Evolutionary conservation across 2,113 vertebrate genomes (phyloP).

Genomic region (Hylia prasina): DNA sequence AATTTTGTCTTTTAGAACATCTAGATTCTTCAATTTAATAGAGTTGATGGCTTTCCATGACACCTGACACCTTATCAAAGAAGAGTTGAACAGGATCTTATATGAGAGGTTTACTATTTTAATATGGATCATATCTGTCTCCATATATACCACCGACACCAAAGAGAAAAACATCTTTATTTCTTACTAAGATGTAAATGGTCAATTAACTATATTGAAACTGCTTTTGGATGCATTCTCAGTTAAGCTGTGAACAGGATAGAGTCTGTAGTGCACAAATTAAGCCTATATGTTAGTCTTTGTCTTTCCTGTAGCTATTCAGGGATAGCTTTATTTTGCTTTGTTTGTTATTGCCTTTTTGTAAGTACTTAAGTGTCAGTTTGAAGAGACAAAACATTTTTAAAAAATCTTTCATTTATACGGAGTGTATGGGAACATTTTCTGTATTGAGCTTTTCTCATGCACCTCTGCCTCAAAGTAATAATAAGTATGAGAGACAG

Average conservation of each 20-base stretch:
- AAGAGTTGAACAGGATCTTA: neutral
- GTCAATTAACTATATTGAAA: neutral
- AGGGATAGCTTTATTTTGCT: neutral
- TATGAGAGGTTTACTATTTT: neutral
- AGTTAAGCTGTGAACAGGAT: neutral
- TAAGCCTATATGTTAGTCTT: neutral
- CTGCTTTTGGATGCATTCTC: neutral
- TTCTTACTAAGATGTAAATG: neutral
- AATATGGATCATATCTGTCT: neutral
- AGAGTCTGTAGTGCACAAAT: neutral
- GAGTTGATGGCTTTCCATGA: neutral
- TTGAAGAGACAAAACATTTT: neutral
- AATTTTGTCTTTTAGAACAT: neutral
- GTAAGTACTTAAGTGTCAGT: neutral
- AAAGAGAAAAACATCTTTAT: neutral
- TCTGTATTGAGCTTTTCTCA: neutral
- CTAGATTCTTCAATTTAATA: neutral
- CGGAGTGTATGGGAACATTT: neutral
- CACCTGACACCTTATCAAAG: neutral
- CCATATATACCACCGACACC: neutral
- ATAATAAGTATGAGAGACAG: neutral
- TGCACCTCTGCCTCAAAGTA: neutral
- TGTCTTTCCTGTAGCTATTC: neutral
- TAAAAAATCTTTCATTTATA: neutral
- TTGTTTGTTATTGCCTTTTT: neutral